Evolutionary conservation across 2,888 invertebrate species (phyloP).

Genomic region (Chelonus formosanus): DNA sequence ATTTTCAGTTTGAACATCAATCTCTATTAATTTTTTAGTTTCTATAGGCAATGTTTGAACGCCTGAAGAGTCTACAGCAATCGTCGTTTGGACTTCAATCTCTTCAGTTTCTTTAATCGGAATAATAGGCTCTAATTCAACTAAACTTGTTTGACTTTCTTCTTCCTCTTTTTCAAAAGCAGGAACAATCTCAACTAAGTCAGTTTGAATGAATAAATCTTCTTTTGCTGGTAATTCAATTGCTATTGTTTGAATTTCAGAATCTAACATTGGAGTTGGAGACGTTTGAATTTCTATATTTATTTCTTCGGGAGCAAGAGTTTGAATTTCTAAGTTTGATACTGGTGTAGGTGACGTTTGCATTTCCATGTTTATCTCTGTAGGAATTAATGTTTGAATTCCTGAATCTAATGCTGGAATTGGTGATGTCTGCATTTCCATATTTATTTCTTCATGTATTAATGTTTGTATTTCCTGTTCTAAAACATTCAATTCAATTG

Average conservation of each 20-base stretch:
- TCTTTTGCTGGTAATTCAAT: slow-evolving; percentile 63
- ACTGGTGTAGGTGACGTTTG: slow-evolving; percentile 71
- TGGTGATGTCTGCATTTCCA: slow-evolving; percentile 71
- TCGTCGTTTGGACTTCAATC: slow-evolving; percentile 65
- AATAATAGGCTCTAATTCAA: slow-evolving; percentile 33
- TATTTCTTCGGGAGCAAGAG: slow-evolving; percentile 66
- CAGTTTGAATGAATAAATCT: slow-evolving; percentile 66
- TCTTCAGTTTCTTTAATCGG: slow-evolving; percentile 48
- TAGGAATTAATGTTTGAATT: slow-evolving; percentile 68
- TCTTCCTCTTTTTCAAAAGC: slow-evolving; percentile 56
- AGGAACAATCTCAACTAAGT: slow-evolving; percentile 57
- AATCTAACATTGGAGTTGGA: slow-evolving; percentile 69
- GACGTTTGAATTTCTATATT: slow-evolving; percentile 70
- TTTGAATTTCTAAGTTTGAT: slow-evolving; percentile 66
- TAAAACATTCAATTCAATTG: slow-evolving; percentile 33
- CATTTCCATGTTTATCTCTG: slow-evolving; percentile 65
- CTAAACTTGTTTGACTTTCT: slow-evolving; percentile 58
- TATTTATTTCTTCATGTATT: slow-evolving; percentile 64
- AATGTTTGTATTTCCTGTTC: slow-evolving; percentile 67
- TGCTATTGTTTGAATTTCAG: slow-evolving; percentile 52
- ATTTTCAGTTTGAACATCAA: slow-evolving; percentile 64
- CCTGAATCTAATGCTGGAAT: slow-evolving; percentile 62
- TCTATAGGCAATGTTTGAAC: slow-evolving; percentile 56
- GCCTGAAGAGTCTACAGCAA: slow-evolving; percentile 48
- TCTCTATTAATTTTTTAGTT: slow-evolving; percentile 47